phyloP scores from a whole-genome alignment of 2,797 vertebrate species.

The Picus viridis region DNA sequence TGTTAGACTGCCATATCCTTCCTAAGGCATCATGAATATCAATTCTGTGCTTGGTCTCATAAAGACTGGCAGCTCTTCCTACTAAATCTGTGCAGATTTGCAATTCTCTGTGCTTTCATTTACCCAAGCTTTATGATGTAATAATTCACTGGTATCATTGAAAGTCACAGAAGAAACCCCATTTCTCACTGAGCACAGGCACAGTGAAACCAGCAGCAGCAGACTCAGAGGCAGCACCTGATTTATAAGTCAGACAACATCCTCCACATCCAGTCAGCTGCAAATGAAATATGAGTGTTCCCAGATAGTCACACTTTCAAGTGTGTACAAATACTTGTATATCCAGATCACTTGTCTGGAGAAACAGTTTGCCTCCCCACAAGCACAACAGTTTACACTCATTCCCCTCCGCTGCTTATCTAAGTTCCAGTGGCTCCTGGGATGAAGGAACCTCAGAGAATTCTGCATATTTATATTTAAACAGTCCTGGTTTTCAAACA shows the following conservation, averaged over 20 bases:
- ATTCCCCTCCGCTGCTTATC: fast-evolving
- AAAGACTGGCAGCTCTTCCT: background rate
- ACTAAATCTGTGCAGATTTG: slow-evolving; percentile 21
- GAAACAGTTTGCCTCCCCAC: background rate
- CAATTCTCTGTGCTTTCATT: background rate
- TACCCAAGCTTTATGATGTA: background rate
- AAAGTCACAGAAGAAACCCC: background rate
- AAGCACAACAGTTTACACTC: background rate
- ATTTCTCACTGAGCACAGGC: background rate
- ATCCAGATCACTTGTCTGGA: background rate
- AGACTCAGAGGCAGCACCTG: background rate
- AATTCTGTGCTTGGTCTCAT: background rate
- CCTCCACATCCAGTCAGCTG: background rate
- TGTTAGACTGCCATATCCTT: slow-evolving; percentile 27
- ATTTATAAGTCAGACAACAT: slow-evolving; percentile 21
- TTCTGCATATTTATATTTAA: background rate
- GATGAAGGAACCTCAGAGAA: background rate
- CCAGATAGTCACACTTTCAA: background rate
- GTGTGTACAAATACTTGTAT: background rate
- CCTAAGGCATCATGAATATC: slow-evolving; percentile 60
- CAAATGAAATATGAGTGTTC: slow-evolving; percentile 25
- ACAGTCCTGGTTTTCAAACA: background rate
- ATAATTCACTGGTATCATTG: slow-evolving; percentile 22
- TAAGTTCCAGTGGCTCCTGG: background rate
- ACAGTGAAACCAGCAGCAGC: background rate